Conservation (phyloP, 2,888 invertebrate genomes). For the Lacanobia wlatinum region DNA sequence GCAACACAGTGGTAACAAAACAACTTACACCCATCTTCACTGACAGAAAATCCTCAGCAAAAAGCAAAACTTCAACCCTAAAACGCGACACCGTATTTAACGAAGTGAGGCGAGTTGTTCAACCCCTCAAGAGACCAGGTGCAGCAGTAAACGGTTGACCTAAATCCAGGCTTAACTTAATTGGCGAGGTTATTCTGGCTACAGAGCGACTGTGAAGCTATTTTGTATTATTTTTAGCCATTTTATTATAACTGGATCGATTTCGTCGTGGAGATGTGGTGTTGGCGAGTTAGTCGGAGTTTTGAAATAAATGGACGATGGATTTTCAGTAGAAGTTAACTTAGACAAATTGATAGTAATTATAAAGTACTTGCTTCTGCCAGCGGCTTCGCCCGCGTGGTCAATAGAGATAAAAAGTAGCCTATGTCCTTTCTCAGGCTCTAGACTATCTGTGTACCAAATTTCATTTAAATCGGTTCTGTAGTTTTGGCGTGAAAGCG, state of each 20-base stretch:
- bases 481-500: too few relatives aligned
- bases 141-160: conserved; percentile 64
- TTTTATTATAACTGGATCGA: conserved; percentile 49
- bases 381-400: too few relatives aligned
- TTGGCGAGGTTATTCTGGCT: conserved; percentile 65
- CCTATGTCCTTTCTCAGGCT: too few relatives aligned
- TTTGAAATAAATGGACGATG: neutral
- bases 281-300: neutral
- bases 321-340: neutral
- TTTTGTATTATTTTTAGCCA: conserved; percentile 44
- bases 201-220: conserved; percentile 19
- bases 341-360: too few relatives aligned
- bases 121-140: conserved; percentile 50
- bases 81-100: conserved; percentile 53
- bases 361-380: too few relatives aligned
- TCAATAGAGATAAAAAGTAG: too few relatives aligned
- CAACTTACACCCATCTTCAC: neutral
- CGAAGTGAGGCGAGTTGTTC: conserved; percentile 52
- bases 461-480: too few relatives aligned
- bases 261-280: conserved; percentile 6
- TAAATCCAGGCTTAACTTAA: conserved; percentile 65
- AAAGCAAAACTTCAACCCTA: conserved; percentile 33
- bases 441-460: too few relatives aligned
- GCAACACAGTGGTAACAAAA: neutral
- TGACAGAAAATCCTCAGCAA: neutral